phyloP scores from a whole-genome alignment of 1,140 invertebrate genomes.

The Caenorhabditis inopinata region DNA sequence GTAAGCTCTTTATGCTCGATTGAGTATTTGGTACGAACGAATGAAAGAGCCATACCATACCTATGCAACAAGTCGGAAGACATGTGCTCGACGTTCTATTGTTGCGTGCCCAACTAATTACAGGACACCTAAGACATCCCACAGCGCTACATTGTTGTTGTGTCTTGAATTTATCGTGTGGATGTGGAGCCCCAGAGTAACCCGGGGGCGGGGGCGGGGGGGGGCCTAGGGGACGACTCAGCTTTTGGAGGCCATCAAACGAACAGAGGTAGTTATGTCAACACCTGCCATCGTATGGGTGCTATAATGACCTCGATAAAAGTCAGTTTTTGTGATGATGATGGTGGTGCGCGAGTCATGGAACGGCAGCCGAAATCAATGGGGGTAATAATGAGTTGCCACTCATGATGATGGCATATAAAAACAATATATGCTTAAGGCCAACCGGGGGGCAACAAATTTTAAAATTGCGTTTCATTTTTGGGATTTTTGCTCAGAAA shows the following conservation, averaged over 20 bases:
- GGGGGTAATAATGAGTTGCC: constrained; percentile 3
- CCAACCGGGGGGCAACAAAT: too few relatives aligned
- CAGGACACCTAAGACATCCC: not conserved
- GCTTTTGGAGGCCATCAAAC: constrained; percentile 28
- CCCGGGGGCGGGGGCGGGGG: too few relatives aligned
- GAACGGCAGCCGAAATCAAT: not conserved
- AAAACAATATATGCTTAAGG: constrained; percentile 3
- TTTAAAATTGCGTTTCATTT: too few relatives aligned
- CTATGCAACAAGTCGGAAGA: not conserved
- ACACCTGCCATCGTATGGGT: constrained; percentile 33
- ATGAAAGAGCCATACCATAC: constrained; percentile 18
- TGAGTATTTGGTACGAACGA: not conserved
- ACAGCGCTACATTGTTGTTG: not conserved
- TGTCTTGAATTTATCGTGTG: constrained; percentile 14
- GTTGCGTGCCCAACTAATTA: constrained; percentile 17
- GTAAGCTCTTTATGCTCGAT: not conserved
- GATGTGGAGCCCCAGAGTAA: too few relatives aligned
- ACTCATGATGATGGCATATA: not conserved
- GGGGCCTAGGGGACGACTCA: too few relatives aligned
- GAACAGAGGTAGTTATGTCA: constrained; percentile 3
- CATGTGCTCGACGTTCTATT: constrained; percentile 20
- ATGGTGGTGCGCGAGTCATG: not conserved
- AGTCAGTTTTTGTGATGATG: constrained; percentile 31
- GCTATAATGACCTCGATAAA: constrained; percentile 30
- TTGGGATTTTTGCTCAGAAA: too few relatives aligned